Evolutionary conservation across 1,140 invertebrate genomes (phyloP), one percentile per base, ranked within the genome.

Genomic region (Gryllus bimaculatus): DNA sequence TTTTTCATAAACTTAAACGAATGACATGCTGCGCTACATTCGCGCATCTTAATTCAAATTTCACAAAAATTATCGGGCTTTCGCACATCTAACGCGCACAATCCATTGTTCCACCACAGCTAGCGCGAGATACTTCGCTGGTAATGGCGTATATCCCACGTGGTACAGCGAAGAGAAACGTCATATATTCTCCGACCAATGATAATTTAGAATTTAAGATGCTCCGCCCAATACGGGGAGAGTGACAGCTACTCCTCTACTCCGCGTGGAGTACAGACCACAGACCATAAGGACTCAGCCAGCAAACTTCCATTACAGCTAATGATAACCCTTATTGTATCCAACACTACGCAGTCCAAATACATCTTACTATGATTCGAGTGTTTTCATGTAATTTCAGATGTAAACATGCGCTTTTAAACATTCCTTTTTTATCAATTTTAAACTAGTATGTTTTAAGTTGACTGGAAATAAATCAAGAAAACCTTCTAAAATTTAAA

Each of bases 121-220:
- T 48, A 77, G 78, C 54, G 80, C 79, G 75, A 79, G 75, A 80
- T 79, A 79, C 78, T 81, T 80, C 73, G 79, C 79, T 80, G 76
- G 66, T 80, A 81, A 81, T 81, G 80, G 80, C 80, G 80, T 81
- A 81, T 81, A 74, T 77, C 80, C 80, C 80, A 81, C 80, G 80
- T 81, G 80, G 80, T 79, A 76, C 48, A 79, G 48, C 15, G 21
- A 75, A 77, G 21, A 78, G 73, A 81, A 76, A 80, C 80, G 80
- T 81, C 80, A 81, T 76, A 76, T 73, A 48, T 15, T 76, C 78
- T n/a, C 74, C 74, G 21, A 75, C 80, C 80, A 80, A 81, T 81
- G 78, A 77, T 18, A n/a, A 47, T 18, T 15, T 15, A 20, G 3
- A 73, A 47, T 49, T 77, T 48, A 39, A 74, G 47, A 75, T 21